Evolutionary conservation across 2,888 invertebrate species (phyloP).

Genomic region (Julus scandinavius): DNA sequence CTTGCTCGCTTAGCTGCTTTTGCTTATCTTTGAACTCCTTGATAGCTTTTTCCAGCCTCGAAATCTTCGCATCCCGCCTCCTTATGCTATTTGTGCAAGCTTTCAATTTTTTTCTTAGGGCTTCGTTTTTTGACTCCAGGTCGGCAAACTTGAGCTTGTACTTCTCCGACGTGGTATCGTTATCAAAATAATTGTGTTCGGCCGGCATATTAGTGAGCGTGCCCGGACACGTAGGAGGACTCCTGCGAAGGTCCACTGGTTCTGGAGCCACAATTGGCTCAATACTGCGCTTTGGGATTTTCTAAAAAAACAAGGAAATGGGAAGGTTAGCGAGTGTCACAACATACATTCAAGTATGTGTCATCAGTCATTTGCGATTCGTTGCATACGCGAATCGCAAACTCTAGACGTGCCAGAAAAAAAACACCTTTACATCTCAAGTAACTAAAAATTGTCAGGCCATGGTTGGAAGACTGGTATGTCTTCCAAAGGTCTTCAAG

Average conservation of each 20-base stretch:
- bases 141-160: conserved; percentile 3
- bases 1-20: neutral
- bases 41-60: neutral
- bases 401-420: too few relatives aligned
- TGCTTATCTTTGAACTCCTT: conserved; percentile 30
- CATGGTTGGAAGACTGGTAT: too few relatives aligned
- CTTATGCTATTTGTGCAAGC: neutral
- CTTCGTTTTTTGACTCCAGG: neutral
- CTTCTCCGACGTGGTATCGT: neutral
- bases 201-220: neutral
- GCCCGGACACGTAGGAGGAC: neutral
- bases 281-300: neutral
- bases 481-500: too few relatives aligned
- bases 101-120: neutral
- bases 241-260: neutral
- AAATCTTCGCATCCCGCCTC: neutral
- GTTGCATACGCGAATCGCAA: too few relatives aligned
- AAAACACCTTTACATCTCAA: too few relatives aligned
- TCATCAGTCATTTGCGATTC: too few relatives aligned
- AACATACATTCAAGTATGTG: too few relatives aligned
- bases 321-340: too few relatives aligned
- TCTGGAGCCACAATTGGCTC: neutral
- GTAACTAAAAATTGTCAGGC: too few relatives aligned
- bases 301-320: neutral
- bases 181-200: conserved; percentile 14